phyloP scores from a whole-genome alignment of 64 coral and sea anemone species.

The Montipora sp. region DNA sequence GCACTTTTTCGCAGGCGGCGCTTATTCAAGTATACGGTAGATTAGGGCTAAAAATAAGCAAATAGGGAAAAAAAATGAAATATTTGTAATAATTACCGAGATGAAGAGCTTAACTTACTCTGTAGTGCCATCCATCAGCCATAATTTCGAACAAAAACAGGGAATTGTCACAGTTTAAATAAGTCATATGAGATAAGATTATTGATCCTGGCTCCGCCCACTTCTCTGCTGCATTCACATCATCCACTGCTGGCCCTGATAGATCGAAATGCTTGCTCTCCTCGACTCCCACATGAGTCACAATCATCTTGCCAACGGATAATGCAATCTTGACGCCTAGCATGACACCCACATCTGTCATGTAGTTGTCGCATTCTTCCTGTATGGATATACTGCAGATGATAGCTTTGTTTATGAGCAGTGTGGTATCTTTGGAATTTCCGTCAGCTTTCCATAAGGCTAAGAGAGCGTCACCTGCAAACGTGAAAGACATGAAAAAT shows the following conservation, averaged over 20 bases:
- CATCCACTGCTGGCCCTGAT: constrained; percentile 88
- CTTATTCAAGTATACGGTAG: too few species aligned
- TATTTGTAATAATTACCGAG: too few species aligned
- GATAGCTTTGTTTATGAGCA: constrained; percentile 92
- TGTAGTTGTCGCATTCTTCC: constrained; percentile 96
- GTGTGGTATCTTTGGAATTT: constrained; percentile 37
- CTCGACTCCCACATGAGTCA: constrained; percentile 85
- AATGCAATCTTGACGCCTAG: constrained; percentile 95
- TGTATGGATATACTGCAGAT: constrained; percentile 95
- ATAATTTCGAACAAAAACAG: constrained; percentile 85
- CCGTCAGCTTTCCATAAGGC: constrained; percentile 86
- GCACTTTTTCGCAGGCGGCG: too few species aligned
- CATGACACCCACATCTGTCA: constrained; percentile 96
- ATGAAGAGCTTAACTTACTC: constrained; percentile 47
- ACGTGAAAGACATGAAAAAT: not conserved
- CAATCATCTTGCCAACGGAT: constrained; percentile 90
- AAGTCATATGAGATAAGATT: constrained; percentile 86
- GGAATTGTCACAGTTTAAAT: constrained; percentile 83
- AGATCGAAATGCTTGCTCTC: constrained; percentile 97
- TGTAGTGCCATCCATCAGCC: constrained; percentile 87
- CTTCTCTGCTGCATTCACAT: constrained; percentile 93
- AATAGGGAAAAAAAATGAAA: too few species aligned
- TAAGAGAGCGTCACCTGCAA: constrained; percentile 87
- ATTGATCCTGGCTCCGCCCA: constrained; percentile 93
- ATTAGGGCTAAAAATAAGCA: too few species aligned